Conservation (phyloP, 2,113 vertebrate species). For the Noctilio leporinus region DNA sequence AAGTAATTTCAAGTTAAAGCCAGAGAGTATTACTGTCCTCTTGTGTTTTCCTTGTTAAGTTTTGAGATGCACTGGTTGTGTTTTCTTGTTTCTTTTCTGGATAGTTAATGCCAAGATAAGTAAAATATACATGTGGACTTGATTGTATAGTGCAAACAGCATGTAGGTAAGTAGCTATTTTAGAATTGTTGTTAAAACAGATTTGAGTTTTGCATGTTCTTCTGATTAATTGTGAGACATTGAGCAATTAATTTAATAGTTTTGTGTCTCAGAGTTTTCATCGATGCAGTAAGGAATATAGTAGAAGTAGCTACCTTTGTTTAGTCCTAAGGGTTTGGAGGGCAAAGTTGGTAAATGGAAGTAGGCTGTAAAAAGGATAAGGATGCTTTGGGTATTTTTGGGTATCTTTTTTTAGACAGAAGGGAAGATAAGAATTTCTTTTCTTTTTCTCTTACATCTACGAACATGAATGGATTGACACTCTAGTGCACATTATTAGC, state of each 20-base stretch:
- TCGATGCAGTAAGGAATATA: not conserved
- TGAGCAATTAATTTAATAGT: conserved; percentile 31
- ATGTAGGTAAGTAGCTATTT: not conserved
- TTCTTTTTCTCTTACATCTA: not conserved
- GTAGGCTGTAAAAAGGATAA: not conserved
- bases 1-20: conserved; percentile 46
- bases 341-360: conserved; percentile 32
- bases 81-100: conserved; percentile 26
- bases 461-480: not conserved
- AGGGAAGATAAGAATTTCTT: conserved; percentile 18
- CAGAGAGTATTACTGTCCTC: not conserved
- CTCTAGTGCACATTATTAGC: not conserved
- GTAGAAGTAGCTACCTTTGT: not conserved
- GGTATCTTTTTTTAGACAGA: not conserved
- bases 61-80: conserved; percentile 19
- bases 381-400: not conserved
- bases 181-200: conserved; percentile 38
- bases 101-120: not conserved
- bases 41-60: not conserved
- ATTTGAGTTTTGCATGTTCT: conserved; percentile 25
- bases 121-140: not conserved
- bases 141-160: not conserved
- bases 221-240: conserved; percentile 25
- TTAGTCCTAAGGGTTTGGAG: conserved; percentile 30
- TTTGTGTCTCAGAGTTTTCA: conserved; percentile 40